A percentile compares a stretch with the other conserved stretches of the same genome.
phyloP scores from a whole-genome alignment of 1,140 invertebrate species.

The Homalodisca vitripennis region DNA sequence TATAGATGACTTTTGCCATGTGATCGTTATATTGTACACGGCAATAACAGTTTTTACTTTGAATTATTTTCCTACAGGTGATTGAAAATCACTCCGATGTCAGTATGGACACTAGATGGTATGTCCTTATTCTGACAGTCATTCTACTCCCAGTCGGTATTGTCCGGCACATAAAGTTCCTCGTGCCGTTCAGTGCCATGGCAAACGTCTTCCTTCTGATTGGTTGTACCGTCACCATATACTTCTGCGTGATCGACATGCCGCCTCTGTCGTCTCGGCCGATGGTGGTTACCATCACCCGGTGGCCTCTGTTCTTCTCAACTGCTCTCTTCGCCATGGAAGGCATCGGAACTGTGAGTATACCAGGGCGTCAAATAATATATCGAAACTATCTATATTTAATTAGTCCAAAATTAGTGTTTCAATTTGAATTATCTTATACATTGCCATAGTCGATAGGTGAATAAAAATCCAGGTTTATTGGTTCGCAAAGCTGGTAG shows the following conservation, averaged over 20 bases:
- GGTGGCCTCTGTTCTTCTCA: constrained; percentile 45
- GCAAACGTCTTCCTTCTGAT: constrained; percentile 52
- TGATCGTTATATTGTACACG: no score
- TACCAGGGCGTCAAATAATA: no score
- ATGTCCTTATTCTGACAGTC: constrained; percentile 59
- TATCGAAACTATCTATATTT: no score
- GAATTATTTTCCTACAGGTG: constrained; percentile 52
- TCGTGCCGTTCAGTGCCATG: constrained; percentile 58
- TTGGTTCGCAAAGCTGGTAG: no score
- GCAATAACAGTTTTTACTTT: no score
- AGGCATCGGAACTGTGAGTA: constrained; percentile 66
- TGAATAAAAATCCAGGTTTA: no score
- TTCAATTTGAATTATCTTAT: no score
- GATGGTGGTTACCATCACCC: constrained; percentile 21
- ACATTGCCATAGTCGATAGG: no score
- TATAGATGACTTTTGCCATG: no score
- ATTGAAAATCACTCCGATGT: constrained; percentile 45
- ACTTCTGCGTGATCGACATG: constrained; percentile 60
- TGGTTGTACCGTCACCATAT: constrained; percentile 64
- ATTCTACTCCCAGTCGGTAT: constrained; percentile 61
- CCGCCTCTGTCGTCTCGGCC: constrained; percentile 30
- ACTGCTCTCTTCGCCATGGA: constrained; percentile 79
- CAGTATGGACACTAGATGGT: constrained; percentile 50
- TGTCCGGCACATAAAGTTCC: constrained; percentile 60
- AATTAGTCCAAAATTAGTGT: no score